Evolutionary conservation across 2,113 vertebrate genomes (phyloP), one percentile per base, ranked within the genome.

Genomic region (Nematolebias whitei): DNA sequence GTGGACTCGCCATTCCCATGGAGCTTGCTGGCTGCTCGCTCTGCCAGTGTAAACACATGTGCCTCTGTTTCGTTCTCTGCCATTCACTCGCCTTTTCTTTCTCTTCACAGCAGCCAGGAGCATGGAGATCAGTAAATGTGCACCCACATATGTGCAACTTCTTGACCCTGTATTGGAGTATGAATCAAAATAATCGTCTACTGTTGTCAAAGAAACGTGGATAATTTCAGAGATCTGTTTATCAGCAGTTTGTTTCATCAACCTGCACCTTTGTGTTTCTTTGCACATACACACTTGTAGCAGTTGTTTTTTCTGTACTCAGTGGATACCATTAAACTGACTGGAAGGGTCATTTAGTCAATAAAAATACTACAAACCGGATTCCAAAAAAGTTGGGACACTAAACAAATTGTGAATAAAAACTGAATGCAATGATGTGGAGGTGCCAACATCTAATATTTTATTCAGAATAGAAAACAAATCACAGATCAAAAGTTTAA

Each of bases 11-110:
- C 70, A 68, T 79, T 85, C 76, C 64, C 68, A 68, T 19, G 41
- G 71, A 67, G 78, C 74, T 69, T 56, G 44, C 55, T 20, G 74
- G 72, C 76, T 3, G 58, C 63, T 70, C 56, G 13, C 48, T 47
- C 58, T 56, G 78, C 85, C 85, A 88, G 82, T 68, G 62, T 78
- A 84, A 88, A 88, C 88, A 88, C 74, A 71, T 72, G 78, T 70
- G 58, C 66, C 77, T 83, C 76, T 83, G 78, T 84, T 84, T 64
- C 77, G 71, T 19, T 59, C 76, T 47, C 56, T 59, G 57, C 45
- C 67, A 22, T 56, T 54, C 40, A 22, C 14, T 49, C 60, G 0
- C 66, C 16, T 51, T 6, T 16, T 50, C 12, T 45, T 26, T 16
- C 35, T 32, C 35, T 23, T 35, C 32, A 10, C 32, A 35, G 32